Percentiles rank a stretch among this genome's conserved stretches.
Conservation (phyloP, 2,113 vertebrate genomes). For the Podilymbus podiceps region DNA sequence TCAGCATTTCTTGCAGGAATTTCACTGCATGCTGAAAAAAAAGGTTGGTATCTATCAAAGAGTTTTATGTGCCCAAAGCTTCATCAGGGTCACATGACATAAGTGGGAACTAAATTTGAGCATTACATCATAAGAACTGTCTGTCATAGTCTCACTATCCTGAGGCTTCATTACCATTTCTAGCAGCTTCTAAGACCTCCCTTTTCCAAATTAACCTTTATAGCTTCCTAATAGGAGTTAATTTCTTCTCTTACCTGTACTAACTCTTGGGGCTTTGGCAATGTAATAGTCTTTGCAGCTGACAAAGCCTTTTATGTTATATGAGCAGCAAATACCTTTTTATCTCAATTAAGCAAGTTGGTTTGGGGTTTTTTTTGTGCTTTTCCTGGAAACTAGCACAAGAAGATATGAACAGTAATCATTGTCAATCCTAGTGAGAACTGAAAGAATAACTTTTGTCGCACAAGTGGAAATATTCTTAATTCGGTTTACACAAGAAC, state of each 20-base stretch:
- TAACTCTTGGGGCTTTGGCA: background rate
- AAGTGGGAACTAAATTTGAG: background rate
- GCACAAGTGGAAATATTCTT: background rate
- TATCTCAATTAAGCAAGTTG: background rate
- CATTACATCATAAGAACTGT: background rate
- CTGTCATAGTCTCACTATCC: background rate
- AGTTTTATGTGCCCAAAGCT: background rate
- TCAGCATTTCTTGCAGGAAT: background rate
- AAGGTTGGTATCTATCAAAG: background rate
- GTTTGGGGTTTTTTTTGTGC: background rate
- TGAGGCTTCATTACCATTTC: background rate
- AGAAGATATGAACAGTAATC: background rate
- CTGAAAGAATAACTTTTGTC: background rate
- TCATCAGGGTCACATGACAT: background rate
- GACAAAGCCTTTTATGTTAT: background rate
- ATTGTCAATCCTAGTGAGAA: background rate
- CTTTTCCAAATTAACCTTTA: conserved; percentile 2
- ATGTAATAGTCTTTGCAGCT: background rate
- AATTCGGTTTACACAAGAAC: background rate
- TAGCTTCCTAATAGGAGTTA: background rate
- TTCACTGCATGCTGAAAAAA: background rate
- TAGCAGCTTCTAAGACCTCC: background rate
- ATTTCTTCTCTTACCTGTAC: background rate
- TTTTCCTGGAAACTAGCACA: background rate
- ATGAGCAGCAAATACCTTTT: background rate